Conservation (phyloP, 2,113 vertebrate genomes). For the Madoqua kirkii region DNA sequence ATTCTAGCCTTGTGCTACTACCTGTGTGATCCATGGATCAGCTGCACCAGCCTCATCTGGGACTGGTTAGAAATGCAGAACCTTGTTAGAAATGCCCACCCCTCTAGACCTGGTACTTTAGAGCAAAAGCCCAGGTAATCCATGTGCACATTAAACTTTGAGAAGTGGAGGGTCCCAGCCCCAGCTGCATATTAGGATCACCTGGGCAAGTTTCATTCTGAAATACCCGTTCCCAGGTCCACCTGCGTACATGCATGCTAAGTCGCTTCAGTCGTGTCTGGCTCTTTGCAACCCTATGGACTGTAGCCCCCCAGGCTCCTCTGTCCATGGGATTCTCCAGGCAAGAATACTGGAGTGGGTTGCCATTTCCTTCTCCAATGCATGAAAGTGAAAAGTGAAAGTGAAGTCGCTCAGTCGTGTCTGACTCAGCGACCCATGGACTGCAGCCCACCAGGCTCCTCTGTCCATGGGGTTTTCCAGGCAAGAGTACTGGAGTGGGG, state of each 20-base stretch:
- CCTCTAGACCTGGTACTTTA: neutral
- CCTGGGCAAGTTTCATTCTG: neutral
- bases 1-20: neutral
- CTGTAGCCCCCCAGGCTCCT: no score
- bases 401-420: no score
- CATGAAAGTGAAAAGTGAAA: no score
- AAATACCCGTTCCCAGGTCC: neutral
- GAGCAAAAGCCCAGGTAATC: neutral
- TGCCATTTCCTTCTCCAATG: no score
- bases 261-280: no score
- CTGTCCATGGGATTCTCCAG: no score
- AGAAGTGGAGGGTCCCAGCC: neutral
- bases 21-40: neutral
- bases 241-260: neutral
- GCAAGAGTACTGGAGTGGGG: no score
- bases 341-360: no score
- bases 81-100: neutral
- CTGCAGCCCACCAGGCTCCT: no score
- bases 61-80: neutral
- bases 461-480: no score
- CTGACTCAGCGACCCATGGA: no score
- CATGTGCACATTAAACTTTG: neutral
- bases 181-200: neutral
- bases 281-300: no score
- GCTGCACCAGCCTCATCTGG: neutral